Evolutionary conservation across 2,113 vertebrate species (phyloP).

Genomic region (Mesocricetus auratus): DNA sequence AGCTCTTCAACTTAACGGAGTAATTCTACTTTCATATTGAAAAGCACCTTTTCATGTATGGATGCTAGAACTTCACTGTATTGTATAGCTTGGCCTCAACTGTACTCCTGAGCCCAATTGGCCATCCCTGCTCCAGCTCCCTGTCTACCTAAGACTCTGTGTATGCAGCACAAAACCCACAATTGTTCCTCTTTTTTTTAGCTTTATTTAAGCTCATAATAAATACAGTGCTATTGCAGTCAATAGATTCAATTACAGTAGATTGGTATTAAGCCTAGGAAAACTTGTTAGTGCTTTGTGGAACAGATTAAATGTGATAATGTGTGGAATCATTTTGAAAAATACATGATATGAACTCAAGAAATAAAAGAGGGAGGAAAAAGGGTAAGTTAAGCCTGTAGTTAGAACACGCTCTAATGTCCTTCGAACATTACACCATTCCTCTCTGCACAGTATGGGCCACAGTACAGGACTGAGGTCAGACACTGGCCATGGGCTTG

Average conservation of each 20-base stretch:
- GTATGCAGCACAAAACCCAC: background rate
- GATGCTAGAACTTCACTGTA: background rate
- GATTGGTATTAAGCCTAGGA: background rate
- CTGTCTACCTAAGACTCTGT: background rate
- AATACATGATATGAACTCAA: background rate
- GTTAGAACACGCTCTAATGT: background rate
- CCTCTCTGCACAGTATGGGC: background rate
- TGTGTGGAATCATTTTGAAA: background rate
- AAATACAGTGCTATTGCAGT: background rate
- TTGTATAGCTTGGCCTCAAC: background rate
- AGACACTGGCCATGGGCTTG: background rate
- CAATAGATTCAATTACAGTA: background rate
- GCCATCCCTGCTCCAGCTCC: background rate
- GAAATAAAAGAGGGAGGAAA: background rate
- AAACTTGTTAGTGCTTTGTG: background rate
- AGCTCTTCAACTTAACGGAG: background rate
- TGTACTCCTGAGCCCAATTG: background rate
- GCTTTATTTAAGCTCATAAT: constrained; percentile 25
- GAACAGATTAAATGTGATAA: background rate
- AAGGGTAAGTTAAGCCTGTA: background rate
- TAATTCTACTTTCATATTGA: background rate
- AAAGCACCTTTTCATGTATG: background rate
- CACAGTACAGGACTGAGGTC: background rate
- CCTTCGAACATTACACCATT: background rate
- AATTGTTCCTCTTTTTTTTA: background rate